Conservation (phyloP, 2,113 vertebrate species). For the Mystacornis crossleyi region DNA sequence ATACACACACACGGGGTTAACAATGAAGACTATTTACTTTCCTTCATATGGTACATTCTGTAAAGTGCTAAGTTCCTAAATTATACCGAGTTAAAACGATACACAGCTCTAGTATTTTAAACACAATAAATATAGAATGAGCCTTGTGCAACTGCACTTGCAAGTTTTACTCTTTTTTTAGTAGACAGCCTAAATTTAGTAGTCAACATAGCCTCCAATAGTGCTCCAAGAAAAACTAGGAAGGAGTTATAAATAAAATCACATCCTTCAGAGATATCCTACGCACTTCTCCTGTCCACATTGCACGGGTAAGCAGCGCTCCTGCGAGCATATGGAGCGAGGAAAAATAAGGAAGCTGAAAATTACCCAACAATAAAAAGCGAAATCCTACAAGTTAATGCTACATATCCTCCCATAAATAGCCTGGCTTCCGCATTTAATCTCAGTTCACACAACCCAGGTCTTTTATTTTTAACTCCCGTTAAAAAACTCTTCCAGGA, state of each 20-base stretch:
- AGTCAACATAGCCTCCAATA: not conserved
- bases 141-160: not conserved
- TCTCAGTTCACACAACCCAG: not conserved
- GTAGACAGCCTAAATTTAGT: conserved; percentile 2
- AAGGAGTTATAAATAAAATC: conserved; percentile 49
- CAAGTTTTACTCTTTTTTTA: not conserved
- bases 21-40: not conserved
- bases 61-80: conserved; percentile 51
- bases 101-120: not conserved
- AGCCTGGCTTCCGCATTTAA: conserved; percentile 23
- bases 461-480: not conserved
- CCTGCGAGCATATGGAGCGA: not conserved
- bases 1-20: not conserved
- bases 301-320: not conserved
- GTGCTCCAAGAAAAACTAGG: conserved; percentile 11
- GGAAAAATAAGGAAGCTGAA: conserved; percentile 1
- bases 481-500: not conserved
- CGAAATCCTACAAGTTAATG: not conserved
- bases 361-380: conserved; percentile 14
- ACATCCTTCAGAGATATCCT: not conserved
- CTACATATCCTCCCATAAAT: conserved; percentile 19
- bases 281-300: conserved; percentile 1
- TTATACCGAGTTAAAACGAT: not conserved
- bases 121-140: conserved; percentile 42
- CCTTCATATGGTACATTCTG: not conserved